Evolutionary conservation across 2,888 invertebrate species (phyloP).

Genomic region (Helobdella robusta): DNA sequence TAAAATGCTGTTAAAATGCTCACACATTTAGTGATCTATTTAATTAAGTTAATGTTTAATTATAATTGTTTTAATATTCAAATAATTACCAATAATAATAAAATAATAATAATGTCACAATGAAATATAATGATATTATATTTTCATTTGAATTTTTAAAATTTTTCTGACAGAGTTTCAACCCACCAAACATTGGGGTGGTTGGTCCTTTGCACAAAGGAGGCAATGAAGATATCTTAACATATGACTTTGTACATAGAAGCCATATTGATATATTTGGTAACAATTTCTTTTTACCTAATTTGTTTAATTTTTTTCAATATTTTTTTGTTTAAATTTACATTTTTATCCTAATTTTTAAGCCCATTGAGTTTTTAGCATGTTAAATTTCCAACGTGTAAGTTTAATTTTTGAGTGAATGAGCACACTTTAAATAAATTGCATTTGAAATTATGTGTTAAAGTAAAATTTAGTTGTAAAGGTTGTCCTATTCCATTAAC

Average conservation of each 20-base stretch:
- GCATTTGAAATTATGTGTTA: no score
- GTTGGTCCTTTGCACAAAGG: constrained; percentile 35
- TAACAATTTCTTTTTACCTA: background rate
- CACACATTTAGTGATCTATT: background rate
- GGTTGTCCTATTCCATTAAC: no score
- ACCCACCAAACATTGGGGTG: constrained; percentile 34
- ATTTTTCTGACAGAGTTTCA: background rate
- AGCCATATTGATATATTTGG: constrained; percentile 34
- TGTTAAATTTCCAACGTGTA: no score
- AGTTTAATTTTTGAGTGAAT: no score
- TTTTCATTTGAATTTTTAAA: background rate
- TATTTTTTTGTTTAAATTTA: background rate
- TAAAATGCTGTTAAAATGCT: background rate
- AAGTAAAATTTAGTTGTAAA: no score
- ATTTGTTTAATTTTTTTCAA: background rate
- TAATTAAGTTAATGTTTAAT: background rate
- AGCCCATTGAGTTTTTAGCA: no score
- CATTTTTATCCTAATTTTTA: background rate
- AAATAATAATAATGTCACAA: background rate
- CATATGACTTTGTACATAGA: constrained; percentile 35
- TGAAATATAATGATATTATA: background rate
- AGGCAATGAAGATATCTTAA: constrained; percentile 33
- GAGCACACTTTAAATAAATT: no score
- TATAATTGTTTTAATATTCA: background rate
- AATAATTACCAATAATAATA: background rate